Conservation (phyloP, 2,888 invertebrate genomes). For the Osmoderma eremita region DNA sequence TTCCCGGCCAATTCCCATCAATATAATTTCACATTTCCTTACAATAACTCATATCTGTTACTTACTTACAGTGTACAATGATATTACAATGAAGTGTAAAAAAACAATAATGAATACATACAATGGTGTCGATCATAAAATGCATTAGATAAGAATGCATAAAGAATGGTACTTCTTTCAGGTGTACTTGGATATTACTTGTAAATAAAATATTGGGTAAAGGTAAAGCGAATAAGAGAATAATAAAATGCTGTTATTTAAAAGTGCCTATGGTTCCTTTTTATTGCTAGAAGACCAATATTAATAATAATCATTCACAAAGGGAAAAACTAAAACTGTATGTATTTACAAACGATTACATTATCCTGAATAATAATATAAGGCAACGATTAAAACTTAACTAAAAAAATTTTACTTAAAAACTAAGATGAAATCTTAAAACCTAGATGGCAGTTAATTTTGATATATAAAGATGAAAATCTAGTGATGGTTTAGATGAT, state of each 20-base stretch:
- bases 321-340: not conserved
- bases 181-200: slow-evolving; percentile 13
- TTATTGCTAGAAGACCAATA: too few relatives aligned
- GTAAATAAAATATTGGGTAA: too few relatives aligned
- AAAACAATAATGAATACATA: slow-evolving; percentile 35
- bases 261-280: not conserved
- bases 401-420: slow-evolving; percentile 22
- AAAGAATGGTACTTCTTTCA: slow-evolving; percentile 8
- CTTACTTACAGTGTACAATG: slow-evolving; percentile 7
- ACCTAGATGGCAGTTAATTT: slow-evolving; percentile 33
- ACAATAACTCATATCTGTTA: slow-evolving; percentile 30
- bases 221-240: too few relatives aligned
- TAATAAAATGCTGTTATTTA: not conserved
- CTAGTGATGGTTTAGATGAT: too few relatives aligned
- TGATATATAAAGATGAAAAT: slow-evolving; percentile 21
- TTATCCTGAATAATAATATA: slow-evolving; percentile 25
- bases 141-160: not conserved
- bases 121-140: not conserved
- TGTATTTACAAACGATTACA: slow-evolving; percentile 22
- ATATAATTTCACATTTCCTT: slow-evolving; percentile 42
- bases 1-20: slow-evolving; percentile 44
- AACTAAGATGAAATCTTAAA: slow-evolving; percentile 31
- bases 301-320: too few relatives aligned
- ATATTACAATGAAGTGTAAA: slow-evolving; percentile 16
- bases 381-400: slow-evolving; percentile 26